A percentile compares a stretch with the other conserved stretches of the same genome.
These are phyloP conservation scores for Saturnia pavonia DNA, from an alignment of 2,888 invertebrate genomes.

Conservation along the genomic window DNA sequence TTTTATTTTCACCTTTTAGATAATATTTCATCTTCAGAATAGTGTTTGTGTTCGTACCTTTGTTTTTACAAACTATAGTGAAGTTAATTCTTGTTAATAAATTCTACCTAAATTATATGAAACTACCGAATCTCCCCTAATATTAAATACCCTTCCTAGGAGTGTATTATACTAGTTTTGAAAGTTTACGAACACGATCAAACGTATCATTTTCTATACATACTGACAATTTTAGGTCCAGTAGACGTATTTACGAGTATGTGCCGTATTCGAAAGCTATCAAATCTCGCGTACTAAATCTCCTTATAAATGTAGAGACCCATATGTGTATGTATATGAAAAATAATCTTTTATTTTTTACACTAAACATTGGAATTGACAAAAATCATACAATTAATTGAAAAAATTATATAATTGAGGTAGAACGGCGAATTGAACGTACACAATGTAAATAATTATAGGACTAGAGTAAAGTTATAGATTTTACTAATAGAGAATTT, in stretches of 20 bases:
- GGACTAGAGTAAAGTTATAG: not conserved
- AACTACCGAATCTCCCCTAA: not conserved
- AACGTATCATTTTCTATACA: not conserved
- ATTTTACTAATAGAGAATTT: not conserved
- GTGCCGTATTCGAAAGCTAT: not conserved
- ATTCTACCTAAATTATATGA: conserved; percentile 3
- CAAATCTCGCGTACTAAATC: not conserved
- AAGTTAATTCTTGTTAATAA: not conserved
- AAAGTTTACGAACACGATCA: not conserved
- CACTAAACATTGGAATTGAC: conserved; percentile 17
- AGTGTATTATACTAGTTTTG: not conserved
- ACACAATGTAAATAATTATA: not conserved
- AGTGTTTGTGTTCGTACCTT: not conserved
- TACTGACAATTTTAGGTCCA: no score
- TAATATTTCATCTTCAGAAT: no score
- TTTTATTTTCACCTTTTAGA: no score
- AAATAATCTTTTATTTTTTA: not conserved
- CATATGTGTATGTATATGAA: not conserved
- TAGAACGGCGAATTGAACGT: conserved; percentile 31
- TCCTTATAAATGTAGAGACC: not conserved
- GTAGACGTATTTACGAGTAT: not conserved
- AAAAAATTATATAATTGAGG: conserved; percentile 42
- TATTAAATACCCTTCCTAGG: not conserved
- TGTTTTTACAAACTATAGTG: not conserved
- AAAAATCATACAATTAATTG: conserved; percentile 33